phyloP scores from a whole-genome alignment of 2,113 vertebrate genomes.

The Bubo scandiacus region DNA sequence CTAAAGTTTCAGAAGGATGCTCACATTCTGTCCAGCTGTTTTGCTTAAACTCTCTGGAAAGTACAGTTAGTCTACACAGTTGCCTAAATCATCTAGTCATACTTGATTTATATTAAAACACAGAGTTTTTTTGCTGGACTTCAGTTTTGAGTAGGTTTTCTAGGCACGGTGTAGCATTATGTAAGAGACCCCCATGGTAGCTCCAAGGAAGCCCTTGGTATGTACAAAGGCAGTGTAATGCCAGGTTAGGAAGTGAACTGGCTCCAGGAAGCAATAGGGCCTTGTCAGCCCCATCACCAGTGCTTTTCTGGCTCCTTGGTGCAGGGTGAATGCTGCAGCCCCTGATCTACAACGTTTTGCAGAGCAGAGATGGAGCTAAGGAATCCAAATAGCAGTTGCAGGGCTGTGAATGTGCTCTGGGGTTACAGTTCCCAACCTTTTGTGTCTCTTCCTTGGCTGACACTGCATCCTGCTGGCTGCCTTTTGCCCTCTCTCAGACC shows the following conservation, averaged over 20 bases:
- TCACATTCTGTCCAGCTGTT: neutral
- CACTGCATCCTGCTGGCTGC: neutral
- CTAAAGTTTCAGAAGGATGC: neutral
- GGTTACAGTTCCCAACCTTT: neutral
- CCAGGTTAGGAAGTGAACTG: neutral
- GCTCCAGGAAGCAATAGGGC: neutral
- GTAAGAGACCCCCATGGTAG: neutral
- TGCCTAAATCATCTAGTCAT: neutral
- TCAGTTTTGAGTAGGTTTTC: neutral
- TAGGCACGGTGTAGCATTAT: neutral
- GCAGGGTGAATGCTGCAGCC: neutral
- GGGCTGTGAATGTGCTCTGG: neutral
- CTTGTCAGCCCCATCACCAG: neutral
- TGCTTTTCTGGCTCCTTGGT: neutral
- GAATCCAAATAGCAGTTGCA: neutral
- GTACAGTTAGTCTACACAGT: neutral
- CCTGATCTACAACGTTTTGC: neutral
- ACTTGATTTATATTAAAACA: neutral
- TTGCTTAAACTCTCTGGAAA: neutral
- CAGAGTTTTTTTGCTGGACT: neutral
- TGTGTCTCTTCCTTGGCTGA: slow-evolving; percentile 39
- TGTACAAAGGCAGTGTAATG: neutral
- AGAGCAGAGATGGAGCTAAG: neutral
- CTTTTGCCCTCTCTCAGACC: slow-evolving; percentile 54
- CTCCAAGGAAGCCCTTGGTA: neutral